These are phyloP conservation scores for Oscheius sp. DNA, from an alignment of 1,140 invertebrate species.

Conservation along the genomic window DNA sequence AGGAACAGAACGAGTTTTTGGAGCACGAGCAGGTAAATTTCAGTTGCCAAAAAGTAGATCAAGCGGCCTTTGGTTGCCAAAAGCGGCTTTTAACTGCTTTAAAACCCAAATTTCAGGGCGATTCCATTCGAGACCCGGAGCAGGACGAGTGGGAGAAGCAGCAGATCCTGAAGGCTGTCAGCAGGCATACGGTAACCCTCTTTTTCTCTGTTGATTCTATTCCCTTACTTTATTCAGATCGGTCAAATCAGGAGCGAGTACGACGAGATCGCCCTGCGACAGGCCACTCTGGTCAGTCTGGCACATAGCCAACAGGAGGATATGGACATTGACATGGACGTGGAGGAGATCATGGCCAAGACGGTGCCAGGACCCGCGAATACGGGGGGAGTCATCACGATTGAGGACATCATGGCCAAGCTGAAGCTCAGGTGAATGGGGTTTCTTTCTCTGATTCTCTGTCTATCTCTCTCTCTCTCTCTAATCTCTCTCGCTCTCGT, in stretches of 20 bases:
- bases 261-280: neutral
- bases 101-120: constrained; percentile 12
- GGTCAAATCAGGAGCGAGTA: neutral
- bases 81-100: constrained; percentile 10
- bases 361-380: neutral
- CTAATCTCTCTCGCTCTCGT: no score
- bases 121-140: constrained; percentile 29
- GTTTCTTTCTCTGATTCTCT: no score
- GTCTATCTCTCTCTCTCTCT: no score
- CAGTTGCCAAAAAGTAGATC: neutral
- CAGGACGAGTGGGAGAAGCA: constrained; percentile 40
- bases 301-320: constrained; percentile 12
- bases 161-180: constrained; percentile 41
- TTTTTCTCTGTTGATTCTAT: neutral
- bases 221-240: neutral
- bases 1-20: constrained; percentile 32
- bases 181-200: constrained; percentile 9
- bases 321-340: constrained; percentile 37
- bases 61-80: neutral
- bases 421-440: constrained; percentile 16
- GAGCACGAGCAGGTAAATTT: constrained; percentile 21
- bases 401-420: constrained; percentile 33
- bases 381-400: constrained; percentile 2
- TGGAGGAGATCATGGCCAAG: constrained; percentile 7
- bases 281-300: neutral